Evolutionary conservation across 2,888 invertebrate genomes (phyloP), one percentile per base, ranked within the genome.

Genomic region (Phoronis australis): DNA sequence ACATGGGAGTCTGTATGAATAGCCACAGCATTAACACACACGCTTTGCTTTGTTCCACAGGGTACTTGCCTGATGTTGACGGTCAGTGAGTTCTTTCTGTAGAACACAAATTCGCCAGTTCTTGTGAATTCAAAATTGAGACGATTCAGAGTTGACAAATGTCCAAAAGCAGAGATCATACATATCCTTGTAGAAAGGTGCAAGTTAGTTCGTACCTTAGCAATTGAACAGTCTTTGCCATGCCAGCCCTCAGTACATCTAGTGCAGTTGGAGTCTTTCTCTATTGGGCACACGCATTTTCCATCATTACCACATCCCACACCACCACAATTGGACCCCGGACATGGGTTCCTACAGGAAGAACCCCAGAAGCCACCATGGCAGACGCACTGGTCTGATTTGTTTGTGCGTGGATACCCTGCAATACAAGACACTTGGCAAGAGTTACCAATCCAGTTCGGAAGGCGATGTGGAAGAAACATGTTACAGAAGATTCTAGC

Each of bases 161-260:
- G 56, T 12, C 61, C 57, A 26, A 54, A 50, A 21, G 62, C 58
- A 51, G 53, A 62, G 6, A 58, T 45, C 6, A 38, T 45, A 46
- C 57, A 55, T 6, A 57, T 42, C 23, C 43, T 47, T 4, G 41
- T 37, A 15, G 44, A 42, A 15, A 26, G 39, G 12, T 45, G 40
- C 20, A 39, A 38, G 37, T 26, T 25, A 3, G 21, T 24, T 1
- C 50, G 37, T 4, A 54, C 49, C 27, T 48, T 38, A 1, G 55
- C 57, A 12, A 56, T 53, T 3, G 56, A 52, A 50, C 67, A 67
- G 43, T 65, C 63, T 1, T 27, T 27, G 22, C 67, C 67, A 40
- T 51, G 42, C 64, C 65, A 63, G 9, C 60, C 59, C 23, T 46
- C 24, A 12, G 43, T 45, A 40, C 65, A 65, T 1, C 37, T 42